Base-by-base conservation (phyloP, 2,797 vertebrate genomes). In the Alca torda region DNA sequence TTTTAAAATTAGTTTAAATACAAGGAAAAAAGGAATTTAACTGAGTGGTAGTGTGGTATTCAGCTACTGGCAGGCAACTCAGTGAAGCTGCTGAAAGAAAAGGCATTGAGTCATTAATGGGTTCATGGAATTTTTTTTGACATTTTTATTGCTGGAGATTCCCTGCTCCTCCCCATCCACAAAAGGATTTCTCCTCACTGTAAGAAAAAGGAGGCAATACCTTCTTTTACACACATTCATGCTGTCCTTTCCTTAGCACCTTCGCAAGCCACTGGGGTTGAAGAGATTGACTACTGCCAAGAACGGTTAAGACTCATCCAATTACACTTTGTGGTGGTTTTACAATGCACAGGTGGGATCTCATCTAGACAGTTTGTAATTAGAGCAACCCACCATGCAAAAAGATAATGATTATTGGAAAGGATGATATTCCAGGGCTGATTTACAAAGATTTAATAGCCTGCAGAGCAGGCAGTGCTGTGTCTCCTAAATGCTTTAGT, bases 361-460 rank as follows among this genome's bases (percentile, higher is more conserved):
- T 91, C 76, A 91, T 89, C 76, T 69, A 69, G 82, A 87, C 37
- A 87, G 87, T 73, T 24, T 81, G 82, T 69, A 96, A 94, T 94
- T 92, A 93, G 26, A 93, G 76, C 68, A 92, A 89, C 73, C 57
- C 7, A 11, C 57, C 87, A 90, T 73, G 78, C 87, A 89, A 81
- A 84, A 89, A 87, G n/a, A 91, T 93, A 96, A 85, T 89, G 76
- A 89, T 50, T 63, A 83, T 69, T 72, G 53, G 61, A 92, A 93
- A 84, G 65, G 50, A 83, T 80, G 68, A 63, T 93, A 83, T 89
- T 96, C 26, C 46, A 78, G 60, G 30, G 61, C 37, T 72, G 87
- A 73, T 94, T 96, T 95, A 64, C 33, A 48, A 87, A 92, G 82
- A 95, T 87, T 87, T 89, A 94, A 92, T 59, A 76, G 50, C 69